These are phyloP conservation scores for Nephrotoma appendiculata DNA, from an alignment of 2,888 invertebrate species.

Conservation along the genomic window DNA sequence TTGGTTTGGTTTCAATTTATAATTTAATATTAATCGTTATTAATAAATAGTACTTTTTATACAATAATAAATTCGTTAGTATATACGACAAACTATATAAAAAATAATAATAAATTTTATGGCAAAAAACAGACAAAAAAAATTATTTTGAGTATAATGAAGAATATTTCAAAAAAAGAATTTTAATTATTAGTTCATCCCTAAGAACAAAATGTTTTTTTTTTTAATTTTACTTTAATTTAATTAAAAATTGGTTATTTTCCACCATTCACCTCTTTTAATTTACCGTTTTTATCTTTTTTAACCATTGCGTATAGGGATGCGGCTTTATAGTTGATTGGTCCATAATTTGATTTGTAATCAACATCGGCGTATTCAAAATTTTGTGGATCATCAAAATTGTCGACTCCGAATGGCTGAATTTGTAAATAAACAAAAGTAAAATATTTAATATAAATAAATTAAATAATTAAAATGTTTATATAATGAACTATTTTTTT, in stretches of 20 bases:
- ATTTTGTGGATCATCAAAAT: conserved; percentile 36
- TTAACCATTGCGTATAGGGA: conserved; percentile 68
- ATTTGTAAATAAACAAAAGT: neutral
- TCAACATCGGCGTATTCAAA: conserved; percentile 84
- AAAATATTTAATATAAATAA: neutral
- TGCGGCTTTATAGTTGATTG: conserved; percentile 82
- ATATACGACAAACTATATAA: neutral
- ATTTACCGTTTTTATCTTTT: conserved; percentile 31
- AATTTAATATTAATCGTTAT: neutral
- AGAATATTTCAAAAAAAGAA: neutral
- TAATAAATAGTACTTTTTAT: neutral
- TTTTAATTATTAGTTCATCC: neutral
- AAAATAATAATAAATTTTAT: neutral
- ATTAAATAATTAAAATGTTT: too few species aligned
- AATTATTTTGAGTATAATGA: neutral
- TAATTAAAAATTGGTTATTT: neutral
- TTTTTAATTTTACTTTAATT: neutral
- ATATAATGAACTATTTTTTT: too few species aligned
- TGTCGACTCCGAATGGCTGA: conserved; percentile 66
- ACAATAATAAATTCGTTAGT: neutral
- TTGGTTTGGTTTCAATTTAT: neutral
- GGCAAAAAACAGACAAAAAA: neutral
- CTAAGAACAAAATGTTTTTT: neutral
- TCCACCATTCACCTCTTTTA: conserved; percentile 19
- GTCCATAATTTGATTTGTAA: conserved; percentile 68